phyloP scores from a whole-genome alignment of 2,113 vertebrate species.

The Syngnathus floridae region DNA sequence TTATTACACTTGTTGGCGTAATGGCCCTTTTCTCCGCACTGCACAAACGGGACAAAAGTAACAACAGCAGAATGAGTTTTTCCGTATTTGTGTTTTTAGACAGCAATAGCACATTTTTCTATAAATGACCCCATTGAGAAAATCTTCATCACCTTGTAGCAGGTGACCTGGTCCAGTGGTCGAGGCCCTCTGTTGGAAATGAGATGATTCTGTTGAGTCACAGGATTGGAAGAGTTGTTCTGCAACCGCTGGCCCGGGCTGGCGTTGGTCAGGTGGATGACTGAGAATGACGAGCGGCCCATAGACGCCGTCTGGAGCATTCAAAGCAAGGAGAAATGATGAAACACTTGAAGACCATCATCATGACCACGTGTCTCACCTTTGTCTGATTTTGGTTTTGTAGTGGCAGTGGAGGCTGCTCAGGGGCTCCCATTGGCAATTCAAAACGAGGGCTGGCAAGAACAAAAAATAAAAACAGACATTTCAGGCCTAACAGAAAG shows the following conservation, averaged over 20 bases:
- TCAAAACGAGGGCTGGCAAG: conserved; percentile 87
- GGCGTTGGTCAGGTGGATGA: conserved; percentile 81
- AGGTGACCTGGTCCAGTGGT: conserved; percentile 95
- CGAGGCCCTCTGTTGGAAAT: conserved; percentile 84
- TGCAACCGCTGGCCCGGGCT: conserved; percentile 79
- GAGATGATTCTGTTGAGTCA: conserved; percentile 80
- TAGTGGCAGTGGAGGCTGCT: conserved; percentile 88
- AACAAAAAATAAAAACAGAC: background rate
- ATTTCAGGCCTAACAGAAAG: background rate
- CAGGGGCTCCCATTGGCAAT: conserved; percentile 91
- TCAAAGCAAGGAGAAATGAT: background rate
- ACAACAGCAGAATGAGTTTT: background rate
- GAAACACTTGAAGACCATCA: background rate
- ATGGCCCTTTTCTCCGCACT: conserved; percentile 98
- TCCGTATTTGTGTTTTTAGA: background rate
- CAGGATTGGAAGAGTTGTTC: conserved; percentile 69
- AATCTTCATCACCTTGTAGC: conserved; percentile 83
- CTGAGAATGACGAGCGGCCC: conserved; percentile 74
- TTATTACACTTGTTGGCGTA: conserved; percentile 99
- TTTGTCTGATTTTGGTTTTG: conserved; percentile 84
- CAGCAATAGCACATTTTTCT: background rate
- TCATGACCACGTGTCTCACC: conserved; percentile 60
- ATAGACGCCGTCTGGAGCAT: conserved; percentile 38
- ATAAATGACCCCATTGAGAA: background rate
- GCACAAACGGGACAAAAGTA: conserved; percentile 15